Percentiles rank a stretch among this genome's conserved stretches.
Conservation (phyloP, 2,888 invertebrate species). For the Drosophila algonquin region DNA sequence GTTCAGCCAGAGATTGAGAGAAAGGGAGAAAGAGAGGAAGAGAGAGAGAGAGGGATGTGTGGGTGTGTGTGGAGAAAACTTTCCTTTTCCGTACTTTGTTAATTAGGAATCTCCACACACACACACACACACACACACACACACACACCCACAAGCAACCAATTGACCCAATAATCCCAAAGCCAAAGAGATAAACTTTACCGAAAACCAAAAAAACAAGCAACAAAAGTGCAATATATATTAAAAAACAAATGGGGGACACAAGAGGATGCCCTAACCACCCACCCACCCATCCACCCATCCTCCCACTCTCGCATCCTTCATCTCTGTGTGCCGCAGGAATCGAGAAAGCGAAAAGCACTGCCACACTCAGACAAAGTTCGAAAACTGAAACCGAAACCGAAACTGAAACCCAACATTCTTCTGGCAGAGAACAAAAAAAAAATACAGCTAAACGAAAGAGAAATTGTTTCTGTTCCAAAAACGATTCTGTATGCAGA, state of each 20-base stretch:
- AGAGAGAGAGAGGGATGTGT: background rate
- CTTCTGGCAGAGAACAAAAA: conserved; percentile 6
- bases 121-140: conserved; percentile 16
- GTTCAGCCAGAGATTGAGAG: conserved; percentile 45
- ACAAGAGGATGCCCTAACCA: background rate
- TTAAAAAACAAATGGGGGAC: conserved; percentile 63
- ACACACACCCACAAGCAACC: conserved; percentile 15
- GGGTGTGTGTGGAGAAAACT: conserved; percentile 28
- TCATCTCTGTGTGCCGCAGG: conserved; percentile 45
- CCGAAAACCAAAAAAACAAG: conserved; percentile 14
- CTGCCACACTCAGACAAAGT: conserved; percentile 33
- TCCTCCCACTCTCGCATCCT: background rate
- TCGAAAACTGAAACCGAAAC: conserved; percentile 27
- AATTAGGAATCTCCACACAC: conserved; percentile 57
- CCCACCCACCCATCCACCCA: background rate
- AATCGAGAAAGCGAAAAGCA: conserved; percentile 61
- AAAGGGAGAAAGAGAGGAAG: background rate
- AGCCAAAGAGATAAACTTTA: conserved; percentile 51
- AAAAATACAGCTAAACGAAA: background rate
- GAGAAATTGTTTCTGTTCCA: background rate
- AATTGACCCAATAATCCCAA: conserved; percentile 66
- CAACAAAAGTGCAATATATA: conserved; percentile 62
- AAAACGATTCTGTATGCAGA: background rate
- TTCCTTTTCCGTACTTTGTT: conserved; percentile 57
- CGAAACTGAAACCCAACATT: conserved; percentile 21